Conservation (phyloP, 2,888 invertebrate species). For the Antheraea yamamai region DNA sequence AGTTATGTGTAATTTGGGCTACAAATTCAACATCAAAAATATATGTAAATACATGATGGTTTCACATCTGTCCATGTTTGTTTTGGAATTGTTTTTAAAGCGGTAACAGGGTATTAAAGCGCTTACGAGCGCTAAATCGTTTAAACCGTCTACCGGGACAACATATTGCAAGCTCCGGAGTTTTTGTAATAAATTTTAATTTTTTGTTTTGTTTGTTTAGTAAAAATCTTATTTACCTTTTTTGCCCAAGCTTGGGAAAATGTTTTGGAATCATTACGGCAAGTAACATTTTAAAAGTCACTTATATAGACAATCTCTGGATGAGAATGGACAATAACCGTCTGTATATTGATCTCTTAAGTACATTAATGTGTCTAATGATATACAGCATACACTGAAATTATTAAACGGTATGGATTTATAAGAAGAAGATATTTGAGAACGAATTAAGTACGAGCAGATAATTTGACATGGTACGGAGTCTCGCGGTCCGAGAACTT, state of each 20-base stretch:
- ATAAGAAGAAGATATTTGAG: no score
- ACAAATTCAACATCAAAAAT: no score
- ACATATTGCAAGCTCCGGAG: background rate
- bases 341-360: no score
- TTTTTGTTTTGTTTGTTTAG: background rate
- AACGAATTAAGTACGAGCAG: no score
- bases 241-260: background rate
- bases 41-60: background rate
- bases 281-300: no score
- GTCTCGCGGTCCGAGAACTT: no score
- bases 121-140: slow-evolving; percentile 4
- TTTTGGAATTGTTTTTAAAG: background rate
- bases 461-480: no score
- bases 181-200: background rate
- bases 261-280: background rate
- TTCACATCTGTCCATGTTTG: background rate
- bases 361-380: no score
- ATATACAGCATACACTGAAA: background rate
- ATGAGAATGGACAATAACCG: no score
- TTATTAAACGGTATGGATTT: no score
- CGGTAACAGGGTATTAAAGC: background rate
- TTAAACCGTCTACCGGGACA: background rate
- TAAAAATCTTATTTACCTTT: background rate
- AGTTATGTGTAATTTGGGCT: no score
- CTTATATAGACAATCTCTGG: no score